These are phyloP conservation scores for Rhodeus uyekii DNA, from an alignment of 2,797 vertebrate genomes.

Conservation along the genomic window DNA sequence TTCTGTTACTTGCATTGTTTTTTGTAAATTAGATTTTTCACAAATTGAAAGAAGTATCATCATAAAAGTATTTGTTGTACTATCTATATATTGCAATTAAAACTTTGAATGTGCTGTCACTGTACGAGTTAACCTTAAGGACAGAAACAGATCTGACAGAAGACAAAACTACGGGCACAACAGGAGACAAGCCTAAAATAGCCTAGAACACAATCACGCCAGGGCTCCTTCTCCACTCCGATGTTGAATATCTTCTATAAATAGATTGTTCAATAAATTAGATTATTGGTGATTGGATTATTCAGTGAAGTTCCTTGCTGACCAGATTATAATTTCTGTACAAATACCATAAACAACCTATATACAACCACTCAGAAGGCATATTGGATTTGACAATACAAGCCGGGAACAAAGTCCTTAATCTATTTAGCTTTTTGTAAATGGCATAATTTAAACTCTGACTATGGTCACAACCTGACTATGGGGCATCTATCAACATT, in stretches of 20 bases:
- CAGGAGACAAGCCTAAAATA: constrained; percentile 1
- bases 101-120: background rate
- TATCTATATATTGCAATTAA: background rate
- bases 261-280: constrained; percentile 35
- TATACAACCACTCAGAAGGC: constrained; percentile 11
- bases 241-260: background rate
- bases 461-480: constrained; percentile 42
- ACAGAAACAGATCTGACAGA: background rate
- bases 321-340: constrained; percentile 28
- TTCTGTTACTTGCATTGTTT: background rate
- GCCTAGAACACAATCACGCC: background rate
- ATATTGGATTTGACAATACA: constrained; percentile 52
- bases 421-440: constrained; percentile 52
- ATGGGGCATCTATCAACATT: constrained; percentile 31
- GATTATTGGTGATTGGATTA: constrained; percentile 45
- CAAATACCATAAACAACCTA: constrained; percentile 44
- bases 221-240: background rate
- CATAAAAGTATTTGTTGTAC: background rate
- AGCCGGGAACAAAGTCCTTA: constrained; percentile 47
- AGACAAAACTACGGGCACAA: background rate
- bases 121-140: background rate
- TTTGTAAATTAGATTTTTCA: background rate
- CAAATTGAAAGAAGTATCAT: background rate
- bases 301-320: constrained; percentile 19
- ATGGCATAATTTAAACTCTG: constrained; percentile 45